A percentile compares a stretch with the other conserved stretches of the same genome.
These are phyloP conservation scores for Ceratoteleas bidentatus DNA, from an alignment of 1,140 invertebrate genomes.

Conservation along the genomic window DNA sequence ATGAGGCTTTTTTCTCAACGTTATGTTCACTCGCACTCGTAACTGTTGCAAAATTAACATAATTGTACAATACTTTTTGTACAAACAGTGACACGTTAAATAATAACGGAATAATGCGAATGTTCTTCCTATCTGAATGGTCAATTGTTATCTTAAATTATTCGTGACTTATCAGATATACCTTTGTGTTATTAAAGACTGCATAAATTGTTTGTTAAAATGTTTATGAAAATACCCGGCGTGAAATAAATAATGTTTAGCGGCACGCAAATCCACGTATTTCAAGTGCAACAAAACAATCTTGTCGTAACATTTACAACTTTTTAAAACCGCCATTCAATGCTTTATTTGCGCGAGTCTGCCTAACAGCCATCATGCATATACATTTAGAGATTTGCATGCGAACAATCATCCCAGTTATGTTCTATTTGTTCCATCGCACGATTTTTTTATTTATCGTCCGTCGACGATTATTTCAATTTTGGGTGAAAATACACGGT, in stretches of 20 bases:
- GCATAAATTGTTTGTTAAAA: background rate
- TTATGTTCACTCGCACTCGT: too few relatives aligned
- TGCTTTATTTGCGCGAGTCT: slow-evolving; percentile 18
- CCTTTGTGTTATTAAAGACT: background rate
- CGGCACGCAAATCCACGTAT: slow-evolving; percentile 12
- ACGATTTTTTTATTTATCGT: too few relatives aligned
- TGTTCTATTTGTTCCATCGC: too few relatives aligned
- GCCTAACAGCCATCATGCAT: slow-evolving; percentile 28
- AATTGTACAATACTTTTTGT: too few relatives aligned
- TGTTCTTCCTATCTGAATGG: too few relatives aligned
- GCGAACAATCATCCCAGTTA: slow-evolving; percentile 28
- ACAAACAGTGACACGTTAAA: too few relatives aligned
- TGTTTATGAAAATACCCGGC: background rate
- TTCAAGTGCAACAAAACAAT: slow-evolving; percentile 23
- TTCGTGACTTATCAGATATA: background rate
- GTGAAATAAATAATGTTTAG: slow-evolving; percentile 3
- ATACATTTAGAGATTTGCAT: slow-evolving; percentile 41
- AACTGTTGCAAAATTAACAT: too few relatives aligned
- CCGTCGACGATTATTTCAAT: too few relatives aligned
- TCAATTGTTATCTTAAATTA: too few relatives aligned
- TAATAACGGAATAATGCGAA: too few relatives aligned
- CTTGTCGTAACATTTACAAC: slow-evolving; percentile 36
- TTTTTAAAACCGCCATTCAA: slow-evolving; percentile 31
- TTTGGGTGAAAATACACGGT: too few relatives aligned
- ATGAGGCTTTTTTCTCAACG: too few relatives aligned